Conservation (phyloP, 2,797 vertebrate genomes). For the Rhinichthys osculus region DNA sequence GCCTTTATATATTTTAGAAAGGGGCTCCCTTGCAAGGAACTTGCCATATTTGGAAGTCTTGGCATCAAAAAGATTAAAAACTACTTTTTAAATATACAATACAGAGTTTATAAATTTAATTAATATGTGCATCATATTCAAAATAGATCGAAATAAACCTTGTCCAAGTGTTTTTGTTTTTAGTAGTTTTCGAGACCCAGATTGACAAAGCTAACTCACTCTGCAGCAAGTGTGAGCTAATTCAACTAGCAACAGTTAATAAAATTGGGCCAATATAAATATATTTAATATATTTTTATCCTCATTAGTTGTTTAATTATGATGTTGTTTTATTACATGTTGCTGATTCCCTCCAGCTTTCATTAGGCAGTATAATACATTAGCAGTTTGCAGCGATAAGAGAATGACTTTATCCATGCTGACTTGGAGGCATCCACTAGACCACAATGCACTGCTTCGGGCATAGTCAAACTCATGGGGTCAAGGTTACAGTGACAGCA, state of each 20-base stretch:
- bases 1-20: not conserved
- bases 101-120: not conserved
- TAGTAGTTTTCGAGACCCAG: not conserved
- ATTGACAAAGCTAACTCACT: not conserved
- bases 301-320: not conserved
- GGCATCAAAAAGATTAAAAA: not conserved
- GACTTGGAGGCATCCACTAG: conserved; percentile 22
- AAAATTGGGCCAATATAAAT: not conserved
- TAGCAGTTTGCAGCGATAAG: conserved; percentile 2
- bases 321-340: conserved; percentile 11
- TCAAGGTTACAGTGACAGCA: conserved; percentile 46
- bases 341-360: conserved; percentile 27
- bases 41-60: too few species aligned
- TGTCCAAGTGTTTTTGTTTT: not conserved
- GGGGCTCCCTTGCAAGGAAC: too few species aligned
- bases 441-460: conserved; percentile 35
- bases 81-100: not conserved
- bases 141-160: not conserved
- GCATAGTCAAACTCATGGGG: conserved; percentile 45
- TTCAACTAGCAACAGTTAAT: not conserved
- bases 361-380: conserved; percentile 31
- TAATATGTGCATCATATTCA: not conserved
- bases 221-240: not conserved
- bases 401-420: conserved; percentile 21
- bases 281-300: conserved; percentile 20